A percentile compares a stretch with the other conserved stretches of the same genome.
Evolutionary conservation across 2,888 invertebrate genomes (phyloP).

Genomic region (Kuschelorhynchus macadamiae): DNA sequence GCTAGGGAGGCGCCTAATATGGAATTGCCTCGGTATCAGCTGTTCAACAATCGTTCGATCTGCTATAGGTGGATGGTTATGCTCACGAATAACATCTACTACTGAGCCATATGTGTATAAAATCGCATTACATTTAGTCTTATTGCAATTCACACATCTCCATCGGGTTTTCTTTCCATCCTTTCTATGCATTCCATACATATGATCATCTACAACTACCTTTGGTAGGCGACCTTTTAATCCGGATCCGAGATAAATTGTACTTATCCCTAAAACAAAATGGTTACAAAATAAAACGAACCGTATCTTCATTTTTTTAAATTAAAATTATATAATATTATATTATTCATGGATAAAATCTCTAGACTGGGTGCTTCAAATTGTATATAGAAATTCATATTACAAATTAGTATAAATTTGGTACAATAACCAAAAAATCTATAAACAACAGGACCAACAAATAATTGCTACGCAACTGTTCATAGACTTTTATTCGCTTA

Average conservation of each 20-base stretch:
- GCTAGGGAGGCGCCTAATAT: slow-evolving; percentile 11
- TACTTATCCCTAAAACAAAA: slow-evolving; percentile 19
- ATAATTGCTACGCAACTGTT: too few relatives aligned
- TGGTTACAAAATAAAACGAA: too few relatives aligned
- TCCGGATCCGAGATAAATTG: slow-evolving; percentile 52
- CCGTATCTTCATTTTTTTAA: too few relatives aligned
- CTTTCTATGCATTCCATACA: slow-evolving; percentile 48
- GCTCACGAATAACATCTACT: slow-evolving; percentile 52
- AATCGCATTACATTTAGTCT: slow-evolving; percentile 51
- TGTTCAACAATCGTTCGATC: background rate
- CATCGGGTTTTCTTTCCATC: slow-evolving; percentile 53
- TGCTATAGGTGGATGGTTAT: slow-evolving; percentile 53
- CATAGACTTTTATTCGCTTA: too few relatives aligned
- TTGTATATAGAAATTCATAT: too few relatives aligned
- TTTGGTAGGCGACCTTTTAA: slow-evolving; percentile 52
- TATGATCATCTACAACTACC: slow-evolving; percentile 52
- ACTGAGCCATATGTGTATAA: slow-evolving; percentile 50
- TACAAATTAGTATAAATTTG: too few relatives aligned
- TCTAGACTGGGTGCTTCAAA: too few relatives aligned
- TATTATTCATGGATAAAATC: too few relatives aligned
- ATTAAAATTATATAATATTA: too few relatives aligned
- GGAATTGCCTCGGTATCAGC: slow-evolving; percentile 36
- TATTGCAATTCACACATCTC: slow-evolving; percentile 57
- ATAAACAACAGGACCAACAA: too few relatives aligned
- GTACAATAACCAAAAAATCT: too few relatives aligned